Percentiles rank a stretch among this genome's conserved stretches.
Evolutionary conservation across 2,888 invertebrate genomes (phyloP).

Genomic region (Nephrotoma flavescens): DNA sequence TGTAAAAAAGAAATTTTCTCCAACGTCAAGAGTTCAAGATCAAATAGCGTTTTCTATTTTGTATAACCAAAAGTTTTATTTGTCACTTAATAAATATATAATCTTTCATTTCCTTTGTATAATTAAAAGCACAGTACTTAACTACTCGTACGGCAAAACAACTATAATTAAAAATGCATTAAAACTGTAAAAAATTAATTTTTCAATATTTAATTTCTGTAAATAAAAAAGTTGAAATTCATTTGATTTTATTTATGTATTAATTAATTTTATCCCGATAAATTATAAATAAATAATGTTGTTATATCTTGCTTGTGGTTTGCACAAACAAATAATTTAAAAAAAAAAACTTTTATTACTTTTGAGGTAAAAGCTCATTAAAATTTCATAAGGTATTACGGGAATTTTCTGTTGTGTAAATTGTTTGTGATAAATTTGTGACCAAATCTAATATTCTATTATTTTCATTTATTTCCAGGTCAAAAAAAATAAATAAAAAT

Average conservation of each 20-base stretch:
- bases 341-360: not conserved
- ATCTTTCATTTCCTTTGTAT: not conserved
- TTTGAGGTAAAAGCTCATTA: not conserved
- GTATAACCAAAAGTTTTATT: not conserved
- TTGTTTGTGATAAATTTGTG: not conserved
- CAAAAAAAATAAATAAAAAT: slow-evolving; percentile 3
- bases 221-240: not conserved
- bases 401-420: not conserved
- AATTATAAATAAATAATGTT: not conserved
- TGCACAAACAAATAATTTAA: not conserved
- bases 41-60: not conserved
- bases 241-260: not conserved
- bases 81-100: not conserved
- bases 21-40: too few species aligned
- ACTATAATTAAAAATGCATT: not conserved
- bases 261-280: not conserved
- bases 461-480: not conserved
- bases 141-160: not conserved
- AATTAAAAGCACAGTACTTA: not conserved
- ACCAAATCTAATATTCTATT: not conserved
- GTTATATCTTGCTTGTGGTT: not conserved
- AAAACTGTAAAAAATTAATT: not conserved
- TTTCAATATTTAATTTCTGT: not conserved
- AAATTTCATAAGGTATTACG: not conserved
- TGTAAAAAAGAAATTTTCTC: too few species aligned